Base-by-base conservation (phyloP, 2,888 invertebrate genomes). In the Lepidonotus clava region DNA sequence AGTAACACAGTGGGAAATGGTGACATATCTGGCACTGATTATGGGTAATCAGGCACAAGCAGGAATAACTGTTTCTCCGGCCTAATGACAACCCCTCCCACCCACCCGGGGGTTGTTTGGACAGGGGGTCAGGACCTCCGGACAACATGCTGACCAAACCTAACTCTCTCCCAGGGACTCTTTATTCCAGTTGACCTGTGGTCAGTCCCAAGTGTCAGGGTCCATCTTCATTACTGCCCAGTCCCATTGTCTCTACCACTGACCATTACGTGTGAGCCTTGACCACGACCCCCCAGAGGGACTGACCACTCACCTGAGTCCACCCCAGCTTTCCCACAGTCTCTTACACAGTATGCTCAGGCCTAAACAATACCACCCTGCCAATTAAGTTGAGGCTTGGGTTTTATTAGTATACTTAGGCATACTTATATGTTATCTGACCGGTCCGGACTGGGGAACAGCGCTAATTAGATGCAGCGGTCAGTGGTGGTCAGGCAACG, bases 391-490 rank as follows among this genome's bases (percentile, higher is more conserved):
- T 80, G 24, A 5, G 4, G 80, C 24, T 51, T 46, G 2, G 80
- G 80, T 80, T 51, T 80, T 80, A 80, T 80, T 80, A 80, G 80
- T 80, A 80, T 80, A 80, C 80, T 80, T 80, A 46, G 80, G 46
- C 28, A 34, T 34, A 80, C 80, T 80, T 80, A 46, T 41, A 4
- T 32, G 80, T 80, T 80, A 80, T 80, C 80, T 80, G 46, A 80
- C 80, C 46, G 28, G 80, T 51, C 46, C 18, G n/a, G n/a, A n/a
- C n/a, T n/a, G n/a, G n/a, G n/a, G n/a, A n/a, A n/a, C n/a, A n/a
- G n/a, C n/a, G n/a, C n/a, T n/a, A n/a, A n/a, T n/a, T n/a, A n/a
- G n/a, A n/a, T n/a, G n/a, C n/a, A n/a, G n/a, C n/a, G 46, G 80
- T 80, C 80, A 51, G 80, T 46, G 34, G 41, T 80, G 80, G 80